Percentiles rank a stretch among this genome's conserved stretches.
phyloP scores from a whole-genome alignment of 2,888 invertebrate genomes.

The Minunthozetes semirufus region DNA sequence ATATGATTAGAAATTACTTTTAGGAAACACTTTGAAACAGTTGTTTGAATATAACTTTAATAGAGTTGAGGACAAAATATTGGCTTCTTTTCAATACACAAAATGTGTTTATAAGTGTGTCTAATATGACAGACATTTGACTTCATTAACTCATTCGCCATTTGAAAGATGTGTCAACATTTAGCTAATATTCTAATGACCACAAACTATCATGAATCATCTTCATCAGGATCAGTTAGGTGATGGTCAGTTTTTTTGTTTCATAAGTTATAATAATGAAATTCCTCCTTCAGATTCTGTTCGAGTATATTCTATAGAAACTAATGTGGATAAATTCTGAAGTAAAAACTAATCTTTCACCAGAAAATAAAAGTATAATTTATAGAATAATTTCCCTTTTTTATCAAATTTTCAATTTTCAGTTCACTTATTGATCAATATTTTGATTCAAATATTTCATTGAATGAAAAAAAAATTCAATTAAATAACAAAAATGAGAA shows the following conservation, averaged over 20 bases:
- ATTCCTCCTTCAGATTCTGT: too few relatives aligned
- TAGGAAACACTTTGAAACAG: not conserved
- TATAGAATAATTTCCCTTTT: not conserved
- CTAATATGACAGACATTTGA: not conserved
- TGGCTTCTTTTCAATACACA: constrained; percentile 17
- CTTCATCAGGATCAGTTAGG: too few relatives aligned
- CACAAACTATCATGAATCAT: too few relatives aligned
- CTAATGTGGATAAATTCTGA: too few relatives aligned
- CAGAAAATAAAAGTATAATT: too few relatives aligned
- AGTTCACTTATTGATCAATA: too few relatives aligned
- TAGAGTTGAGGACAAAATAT: not conserved
- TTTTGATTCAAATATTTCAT: not conserved
- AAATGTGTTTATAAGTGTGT: not conserved
- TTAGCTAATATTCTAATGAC: not conserved
- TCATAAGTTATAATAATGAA: too few relatives aligned
- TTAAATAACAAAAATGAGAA: not conserved
- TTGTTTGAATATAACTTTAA: not conserved
- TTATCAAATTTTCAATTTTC: not conserved
- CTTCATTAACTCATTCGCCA: too few relatives aligned
- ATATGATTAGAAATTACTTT: not conserved
- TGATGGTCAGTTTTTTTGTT: too few relatives aligned
- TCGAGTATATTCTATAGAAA: too few relatives aligned
- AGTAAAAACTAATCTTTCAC: too few relatives aligned
- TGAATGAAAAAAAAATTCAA: not conserved
- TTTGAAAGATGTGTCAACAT: not conserved